Conservation (phyloP, 2,888 invertebrate genomes). For the Heterodera filipjevi region DNA sequence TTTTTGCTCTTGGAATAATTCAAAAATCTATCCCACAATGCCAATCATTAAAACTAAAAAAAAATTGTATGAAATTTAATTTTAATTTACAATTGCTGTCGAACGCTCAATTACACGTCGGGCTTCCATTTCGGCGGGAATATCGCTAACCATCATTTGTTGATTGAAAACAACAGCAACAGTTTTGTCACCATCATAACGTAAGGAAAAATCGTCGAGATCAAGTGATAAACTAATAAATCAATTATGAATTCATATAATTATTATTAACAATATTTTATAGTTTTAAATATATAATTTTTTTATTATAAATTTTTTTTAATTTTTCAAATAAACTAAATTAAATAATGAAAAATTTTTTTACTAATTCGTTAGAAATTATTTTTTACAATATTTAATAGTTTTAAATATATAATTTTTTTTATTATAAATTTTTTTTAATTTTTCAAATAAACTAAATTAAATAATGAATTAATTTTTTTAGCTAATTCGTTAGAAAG, state of each 20-base stretch:
- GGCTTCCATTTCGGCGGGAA: background rate
- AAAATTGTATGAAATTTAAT: background rate
- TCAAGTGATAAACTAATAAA: background rate
- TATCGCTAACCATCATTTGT: background rate
- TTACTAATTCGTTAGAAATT: too few species aligned
- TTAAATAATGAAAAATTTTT: too few species aligned
- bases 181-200: background rate
- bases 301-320: background rate
- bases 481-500: too few species aligned
- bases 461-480: too few species aligned
- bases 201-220: background rate
- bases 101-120: background rate
- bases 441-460: background rate
- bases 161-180: conserved; percentile 5
- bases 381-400: too few species aligned
- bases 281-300: background rate
- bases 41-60: too few species aligned
- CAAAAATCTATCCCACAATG: too few species aligned
- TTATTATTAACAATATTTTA: too few species aligned
- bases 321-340: background rate
- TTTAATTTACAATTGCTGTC: background rate
- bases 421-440: background rate
- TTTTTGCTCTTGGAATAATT: too few species aligned
- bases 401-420: background rate
- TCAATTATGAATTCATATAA: too few species aligned